Evolutionary conservation across 23 tunicate genomes (phyloP), one percentile per base, ranked within the genome.

Genomic region (Styela plicata): DNA sequence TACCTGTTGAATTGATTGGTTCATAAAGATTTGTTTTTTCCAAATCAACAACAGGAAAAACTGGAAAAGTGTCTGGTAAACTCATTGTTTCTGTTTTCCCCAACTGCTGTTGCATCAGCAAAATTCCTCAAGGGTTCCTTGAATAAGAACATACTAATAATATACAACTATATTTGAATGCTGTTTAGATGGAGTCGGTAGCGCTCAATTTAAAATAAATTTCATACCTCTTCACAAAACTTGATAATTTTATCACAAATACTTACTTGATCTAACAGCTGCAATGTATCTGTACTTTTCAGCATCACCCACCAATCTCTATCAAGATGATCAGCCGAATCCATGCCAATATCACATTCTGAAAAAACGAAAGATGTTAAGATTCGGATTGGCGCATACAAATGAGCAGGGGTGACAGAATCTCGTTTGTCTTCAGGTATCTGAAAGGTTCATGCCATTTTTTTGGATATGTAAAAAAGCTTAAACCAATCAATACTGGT

Each of bases 11-110:
- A 25, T 27, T 79, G 2, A 2, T 18, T 10, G 32, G 37, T 19
- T 70, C 71, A 36, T 89, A 89, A 33, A 74, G 52, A 64, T 89
- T 64, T 1, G 82, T 79, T 24, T 64, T 74, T 52, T 74, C 36
- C n/a, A 89, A 52, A 66, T 85, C 88, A 64, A 66, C 75, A 33
- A 89, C 65, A 2, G 88, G 94, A 33, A 84, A 68, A 17, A 62
- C 33, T 17, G 94, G 94, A 73, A 85, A 89, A 18, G 71, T 65
- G 28, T 78, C 23, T 20, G 78, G 65, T n/a, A 84, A 31, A 33
- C 61, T 29, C 30, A 66, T 36, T 1, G 71, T 73, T 74, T 63
- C 53, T 1, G 94, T 84, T 3, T n/a, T 74, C 63, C 28, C 64
- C 65, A 1, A 89, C 88, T 33, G 31, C 78, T 2, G 64, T 57